Evolutionary conservation across 2,113 vertebrate genomes (phyloP), one percentile per base, ranked within the genome.

Genomic region (Ptychochromis oligacanthus): DNA sequence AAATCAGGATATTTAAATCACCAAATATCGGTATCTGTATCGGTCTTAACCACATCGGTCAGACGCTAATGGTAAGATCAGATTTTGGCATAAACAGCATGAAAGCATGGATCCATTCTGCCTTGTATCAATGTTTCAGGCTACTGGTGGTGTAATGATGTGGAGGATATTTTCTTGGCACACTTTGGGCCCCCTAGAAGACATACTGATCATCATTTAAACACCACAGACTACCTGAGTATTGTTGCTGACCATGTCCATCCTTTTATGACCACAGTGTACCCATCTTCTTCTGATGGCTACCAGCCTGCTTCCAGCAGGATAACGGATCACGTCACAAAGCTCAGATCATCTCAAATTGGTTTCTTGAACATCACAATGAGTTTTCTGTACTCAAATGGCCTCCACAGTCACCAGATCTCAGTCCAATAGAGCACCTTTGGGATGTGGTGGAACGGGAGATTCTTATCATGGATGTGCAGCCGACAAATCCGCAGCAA

Each of bases 291-390:
- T 18, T 46, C 43, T 65, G 38, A 65, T 43, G 38, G 20, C n/a
- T 65, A n/a, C n/a, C n/a, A n/a, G n/a, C n/a, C n/a, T 31, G 38
- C 38, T 65, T 67, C n/a, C 64, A 67, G 62, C 36, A 65, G 62
- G 62, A 43, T 43, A 65, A 67, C 64, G 43, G 10, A 1, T 40
- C 46, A 4, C 46, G 14, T 67, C 40, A 46, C 64, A 67, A 67
- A 67, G 24, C 38, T 67, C 15, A 40, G 3, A 40, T 10, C 38
- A 46, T 67, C 46, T 46, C 26, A 46, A 67, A 67, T 40, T 46
- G 64, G 14, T 4, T 67, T 67, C 40, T 46, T 67, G 15, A 46
- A n/a, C 22, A 46, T 26, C 22, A 70, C 46, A 18, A 46, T 28
- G 40, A 18, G 40, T 49, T 43, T 18, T 5, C 40, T 70, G 46